Evolutionary conservation across 1,140 invertebrate species (phyloP), one percentile per base, ranked within the genome.

Genomic region (Drosophila erecta): DNA sequence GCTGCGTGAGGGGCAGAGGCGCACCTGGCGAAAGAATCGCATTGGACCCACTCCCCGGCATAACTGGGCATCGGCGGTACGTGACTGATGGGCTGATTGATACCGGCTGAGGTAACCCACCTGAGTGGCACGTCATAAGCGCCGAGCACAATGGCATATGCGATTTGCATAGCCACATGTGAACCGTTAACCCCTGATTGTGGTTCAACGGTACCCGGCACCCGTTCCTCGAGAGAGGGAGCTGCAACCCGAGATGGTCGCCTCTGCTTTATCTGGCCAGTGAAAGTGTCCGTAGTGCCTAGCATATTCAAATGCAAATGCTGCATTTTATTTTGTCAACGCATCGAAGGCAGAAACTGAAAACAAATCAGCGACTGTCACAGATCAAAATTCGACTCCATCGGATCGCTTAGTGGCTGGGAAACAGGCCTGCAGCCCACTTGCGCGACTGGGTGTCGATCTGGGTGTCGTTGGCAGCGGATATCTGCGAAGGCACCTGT

Each of bases 71-170:
- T 66, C 49, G 56, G 43, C 33, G 60, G 60, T 62, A 86, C 83
- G 81, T 86, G 81, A 76, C 83, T 79, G 81, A 86, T 86, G 53
- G 59, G 43, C 43, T 56, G 61, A 87, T 79, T 81, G 81, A 86
- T 86, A 84, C 72, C 47, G 44, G 37, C 50, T 43, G 62, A 64
- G 59, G 60, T 65, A 50, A 41, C 59, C 49, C 64, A 62, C n/a
- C 24, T 27, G 44, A 40, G 38, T 30, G 57, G 81, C 81, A 49
- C 81, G 70, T 85, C 83, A 87, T 81, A 86, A 85, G 59, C 61
- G 15, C 8, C 60, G 40, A 56, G 17, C 60, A 64, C 60, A 66
- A 43, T 49, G 49, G 35, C 35, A 49, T 41, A 15, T 55, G 27
- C 15, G 22, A 64, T 74, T 73, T 74, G 30, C 41, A 73, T 61